A percentile compares a stretch with the other conserved stretches of the same genome.
phyloP scores from a whole-genome alignment of 2,888 invertebrate genomes.

The Meandrusa payeni region DNA sequence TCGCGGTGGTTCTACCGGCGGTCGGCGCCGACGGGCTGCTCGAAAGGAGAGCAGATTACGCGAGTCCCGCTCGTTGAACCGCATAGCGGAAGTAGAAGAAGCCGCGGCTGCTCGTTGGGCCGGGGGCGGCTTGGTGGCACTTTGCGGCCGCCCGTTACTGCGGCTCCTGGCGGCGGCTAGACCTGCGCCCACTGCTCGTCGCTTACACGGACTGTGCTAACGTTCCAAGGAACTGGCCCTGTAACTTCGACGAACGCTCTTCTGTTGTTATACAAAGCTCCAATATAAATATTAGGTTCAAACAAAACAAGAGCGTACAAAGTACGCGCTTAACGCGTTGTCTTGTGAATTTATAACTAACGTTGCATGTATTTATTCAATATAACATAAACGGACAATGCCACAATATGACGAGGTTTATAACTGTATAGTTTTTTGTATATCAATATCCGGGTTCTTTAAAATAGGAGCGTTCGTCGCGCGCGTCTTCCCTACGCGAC shows the following conservation, averaged over 20 bases:
- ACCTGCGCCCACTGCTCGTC: conserved; percentile 57
- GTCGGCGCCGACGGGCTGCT: conserved; percentile 60
- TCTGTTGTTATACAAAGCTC: neutral
- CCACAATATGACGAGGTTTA: no score
- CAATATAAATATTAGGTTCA: neutral
- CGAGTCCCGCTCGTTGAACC: conserved; percentile 91
- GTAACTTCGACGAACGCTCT: conserved; percentile 4
- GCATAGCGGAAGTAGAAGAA: conserved; percentile 90
- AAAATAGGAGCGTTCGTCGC: conserved; percentile 4
- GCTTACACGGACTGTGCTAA: conserved; percentile 71
- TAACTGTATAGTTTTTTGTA: conserved; percentile 1
- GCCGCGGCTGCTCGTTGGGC: conserved; percentile 74
- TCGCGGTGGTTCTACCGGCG: conserved; percentile 83
- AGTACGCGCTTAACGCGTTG: no score
- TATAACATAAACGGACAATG: no score
- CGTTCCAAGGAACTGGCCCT: conserved; percentile 12
- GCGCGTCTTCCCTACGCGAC: conserved; percentile 7
- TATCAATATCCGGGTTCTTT: no score
- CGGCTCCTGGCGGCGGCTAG: conserved; percentile 77
- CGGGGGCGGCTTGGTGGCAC: conserved; percentile 61
- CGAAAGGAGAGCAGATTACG: conserved; percentile 80
- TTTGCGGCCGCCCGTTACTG: conserved; percentile 69
- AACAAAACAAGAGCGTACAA: conserved; percentile 2
- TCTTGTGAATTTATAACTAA: no score
- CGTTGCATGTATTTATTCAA: no score